Percentiles rank a stretch among this genome's conserved stretches.
These are phyloP conservation scores for Bombus vancouverensis DNA, from an alignment of 1,140 invertebrate species.

Conservation along the genomic window DNA sequence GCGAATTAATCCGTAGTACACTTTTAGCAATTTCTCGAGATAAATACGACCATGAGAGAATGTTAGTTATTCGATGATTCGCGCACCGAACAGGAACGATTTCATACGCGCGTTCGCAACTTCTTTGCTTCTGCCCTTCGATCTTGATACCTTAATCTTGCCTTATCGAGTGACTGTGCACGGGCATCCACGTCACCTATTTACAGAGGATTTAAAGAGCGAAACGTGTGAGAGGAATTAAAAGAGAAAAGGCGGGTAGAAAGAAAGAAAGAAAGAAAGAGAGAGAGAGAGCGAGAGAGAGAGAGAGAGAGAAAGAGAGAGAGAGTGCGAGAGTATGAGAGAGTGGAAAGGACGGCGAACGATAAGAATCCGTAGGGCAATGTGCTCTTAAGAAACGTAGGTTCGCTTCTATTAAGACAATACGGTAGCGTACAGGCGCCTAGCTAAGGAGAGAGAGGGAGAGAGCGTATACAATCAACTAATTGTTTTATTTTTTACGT, in stretches of 20 bases:
- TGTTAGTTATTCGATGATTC: background rate
- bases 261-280: background rate
- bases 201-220: conserved; percentile 32
- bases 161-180: conserved; percentile 55
- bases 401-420: conserved; percentile 57
- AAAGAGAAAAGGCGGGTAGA: conserved; percentile 3
- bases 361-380: conserved; percentile 49
- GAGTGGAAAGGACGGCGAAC: conserved; percentile 40
- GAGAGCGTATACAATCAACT: conserved; percentile 69
- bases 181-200: conserved; percentile 6
- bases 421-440: conserved; percentile 52
- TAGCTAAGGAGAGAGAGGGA: conserved; percentile 59
- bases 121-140: conserved; percentile 29
- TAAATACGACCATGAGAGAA: background rate
- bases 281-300: background rate
- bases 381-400: conserved; percentile 44
- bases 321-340: background rate
- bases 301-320: background rate
- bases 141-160: conserved; percentile 52
- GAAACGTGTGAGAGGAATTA: background rate
- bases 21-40: background rate
- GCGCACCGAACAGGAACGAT: background rate
- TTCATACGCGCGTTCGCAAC: background rate
- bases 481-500: conserved; percentile 62
- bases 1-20: background rate